Evolutionary conservation across 2,113 vertebrate species (phyloP), one percentile per base, ranked within the genome.

Genomic region (Leuciscus idus): DNA sequence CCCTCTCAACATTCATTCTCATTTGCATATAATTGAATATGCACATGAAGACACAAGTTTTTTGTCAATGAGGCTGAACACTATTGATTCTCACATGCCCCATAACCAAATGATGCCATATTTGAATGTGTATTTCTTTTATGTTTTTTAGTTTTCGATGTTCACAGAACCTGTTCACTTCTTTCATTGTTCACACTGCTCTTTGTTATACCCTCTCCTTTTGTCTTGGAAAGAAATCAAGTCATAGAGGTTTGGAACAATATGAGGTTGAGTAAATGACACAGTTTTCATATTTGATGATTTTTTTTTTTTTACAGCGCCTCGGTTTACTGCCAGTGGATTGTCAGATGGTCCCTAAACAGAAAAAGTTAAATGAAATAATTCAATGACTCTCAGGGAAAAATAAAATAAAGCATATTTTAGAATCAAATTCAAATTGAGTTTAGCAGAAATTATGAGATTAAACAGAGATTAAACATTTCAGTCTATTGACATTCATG

Each of bases 291-390:
- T 19, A 73, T 59, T 36, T 84, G 2, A 3, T 33, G 28, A 57
- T 21, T 28, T 77, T 19, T 33, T 39, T 13, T 15, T 52, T 74
- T 11, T 43, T 72, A 85, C 72, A 19, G 83, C 62, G 52, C 50
- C 50, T 28, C 52, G 33, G 59, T 81, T 28, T 12, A 30, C 52
- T 23, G 79, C 81, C 68, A 81, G 48, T 50, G 9, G 46, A 61
- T 57, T 28, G 74, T 84, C 66, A 80, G 39, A 36, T 80, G 74
- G 80, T 81, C 46, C 85, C 85, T 86, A 43, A 43, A 43, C 4
- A 36, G 62, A 8, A 61, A 88, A 81, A 62, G 17, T 57, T 2
- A 68, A 43, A 10, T 15, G 1, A 39, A 78, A 73, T 12, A 10
- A 19, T 72, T 72, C 9, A 72, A 6, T 4, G 36, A 23, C 33